Percentiles rank a stretch among this genome's conserved stretches.
Conservation (phyloP, 2,888 invertebrate species). For the Eupithecia inturbata region DNA sequence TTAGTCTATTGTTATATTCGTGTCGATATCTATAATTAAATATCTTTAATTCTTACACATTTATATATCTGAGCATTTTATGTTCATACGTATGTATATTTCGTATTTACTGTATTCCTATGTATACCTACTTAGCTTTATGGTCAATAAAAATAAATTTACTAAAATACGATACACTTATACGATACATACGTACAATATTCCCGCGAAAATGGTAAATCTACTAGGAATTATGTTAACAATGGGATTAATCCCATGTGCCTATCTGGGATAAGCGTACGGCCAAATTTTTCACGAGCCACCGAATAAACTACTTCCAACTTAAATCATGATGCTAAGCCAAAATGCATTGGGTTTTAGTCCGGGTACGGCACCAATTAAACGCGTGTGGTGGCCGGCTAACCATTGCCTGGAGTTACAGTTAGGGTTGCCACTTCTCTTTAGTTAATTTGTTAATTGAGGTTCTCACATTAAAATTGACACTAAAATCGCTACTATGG, state of each 20-base stretch:
- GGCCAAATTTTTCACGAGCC: slow-evolving; percentile 26
- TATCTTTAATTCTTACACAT: not conserved
- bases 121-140: no score
- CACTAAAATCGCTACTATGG: no score
- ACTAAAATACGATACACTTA: no score
- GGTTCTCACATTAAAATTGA: not conserved
- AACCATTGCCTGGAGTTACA: slow-evolving; percentile 31
- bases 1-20: not conserved
- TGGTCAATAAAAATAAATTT: no score
- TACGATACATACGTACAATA: no score
- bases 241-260: not conserved
- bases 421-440: slow-evolving; percentile 29
- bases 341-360: slow-evolving; percentile 45
- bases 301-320: slow-evolving; percentile 27
- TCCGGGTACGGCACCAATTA: slow-evolving; percentile 45
- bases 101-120: no score
- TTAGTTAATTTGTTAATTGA: not conserved
- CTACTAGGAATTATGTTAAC: not conserved
- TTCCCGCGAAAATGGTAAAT: not conserved
- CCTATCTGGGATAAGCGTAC: not conserved
- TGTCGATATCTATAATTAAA: not conserved
- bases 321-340: slow-evolving; percentile 38
- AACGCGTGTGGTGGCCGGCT: slow-evolving; percentile 44
- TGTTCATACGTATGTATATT: no score
- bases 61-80: not conserved